Percentiles rank a stretch among this genome's conserved stretches.
phyloP scores from a whole-genome alignment of 2,113 vertebrate species.

The Antidorcas marsupialis region DNA sequence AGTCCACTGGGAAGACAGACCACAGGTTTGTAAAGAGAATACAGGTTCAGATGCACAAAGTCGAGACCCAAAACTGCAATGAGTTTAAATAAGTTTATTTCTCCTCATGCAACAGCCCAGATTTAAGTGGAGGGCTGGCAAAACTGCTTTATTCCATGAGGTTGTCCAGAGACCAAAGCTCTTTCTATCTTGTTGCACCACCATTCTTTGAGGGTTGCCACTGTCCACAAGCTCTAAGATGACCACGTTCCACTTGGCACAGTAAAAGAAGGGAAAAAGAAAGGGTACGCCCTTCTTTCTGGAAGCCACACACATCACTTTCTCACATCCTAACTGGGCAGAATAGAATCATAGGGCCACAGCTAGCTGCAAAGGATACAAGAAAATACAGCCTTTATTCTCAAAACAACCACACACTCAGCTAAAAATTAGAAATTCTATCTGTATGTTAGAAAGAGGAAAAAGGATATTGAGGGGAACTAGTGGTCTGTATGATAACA shows the following conservation, averaged over 20 bases:
- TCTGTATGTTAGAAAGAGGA: not conserved
- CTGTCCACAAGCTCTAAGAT: not conserved
- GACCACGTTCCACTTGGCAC: not conserved
- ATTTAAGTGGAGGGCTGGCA: not conserved
- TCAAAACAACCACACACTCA: not conserved
- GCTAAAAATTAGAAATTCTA: not conserved
- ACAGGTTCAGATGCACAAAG: not conserved
- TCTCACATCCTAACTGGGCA: not conserved
- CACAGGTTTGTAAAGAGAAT: not conserved
- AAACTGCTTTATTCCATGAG: not conserved
- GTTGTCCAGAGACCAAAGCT: not conserved
- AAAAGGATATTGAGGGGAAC: not conserved
- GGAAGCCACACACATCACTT: not conserved
- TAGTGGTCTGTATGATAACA: not conserved
- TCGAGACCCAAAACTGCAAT: not conserved
- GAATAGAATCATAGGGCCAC: not conserved
- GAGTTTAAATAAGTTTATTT: not conserved
- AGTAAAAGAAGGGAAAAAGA: not conserved
- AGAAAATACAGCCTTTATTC: not conserved
- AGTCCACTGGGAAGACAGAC: not conserved
- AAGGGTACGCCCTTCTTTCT: not conserved
- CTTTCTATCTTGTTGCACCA: not conserved
- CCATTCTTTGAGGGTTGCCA: not conserved
- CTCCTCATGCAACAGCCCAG: not conserved
- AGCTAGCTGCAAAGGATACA: not conserved